Evolutionary conservation across 2,888 invertebrate genomes (phyloP), one percentile per base, ranked within the genome.

Genomic region (Formica aserva): DNA sequence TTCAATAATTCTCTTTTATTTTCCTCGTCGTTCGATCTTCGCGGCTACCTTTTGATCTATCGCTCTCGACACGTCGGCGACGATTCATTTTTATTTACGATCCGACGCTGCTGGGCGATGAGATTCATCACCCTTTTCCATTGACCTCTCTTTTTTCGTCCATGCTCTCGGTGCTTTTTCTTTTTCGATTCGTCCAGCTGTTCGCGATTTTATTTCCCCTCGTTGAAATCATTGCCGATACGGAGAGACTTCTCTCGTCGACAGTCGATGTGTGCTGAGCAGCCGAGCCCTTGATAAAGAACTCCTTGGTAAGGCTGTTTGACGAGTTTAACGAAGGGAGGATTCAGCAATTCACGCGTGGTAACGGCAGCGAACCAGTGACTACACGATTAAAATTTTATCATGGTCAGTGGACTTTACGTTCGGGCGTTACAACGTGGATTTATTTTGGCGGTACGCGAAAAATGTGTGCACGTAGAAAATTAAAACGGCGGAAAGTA

Each of bases 1-100:
- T 88, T 92, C 92, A 91, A 92, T 92, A 92, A 92, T 92, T 93
- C 91, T 92, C 91, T 91, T 92, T 92, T 92, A 91, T 92, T 62
- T 71, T 72, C 22, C 55, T 60, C 62, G 57, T 76, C 71, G 76
- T 75, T 52, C 65, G 76, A 77, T 81, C 52, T 52, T 52, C 83
- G 57, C 38, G 52, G 57, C 67, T 87, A 88, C 85, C 86, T 90
- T 90, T 91, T 89, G 90, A 92, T 91, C 89, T 92, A 90, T 91
- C 88, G 87, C 74, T 75, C 82, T 87, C 84, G 83, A 83, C 83
- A 85, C 83, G 76, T 80, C 86, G 86, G 87, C 89, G 82, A 76
- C 89, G 91, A 92, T 91, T 92, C 91, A 90, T 92, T 92, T 91
- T 93, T 93, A 93, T 93, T 93, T 92, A 92, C 93, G 91, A 90